Evolutionary conservation across 2,888 invertebrate species (phyloP).

Genomic region (Temnothorax unifasciatus): DNA sequence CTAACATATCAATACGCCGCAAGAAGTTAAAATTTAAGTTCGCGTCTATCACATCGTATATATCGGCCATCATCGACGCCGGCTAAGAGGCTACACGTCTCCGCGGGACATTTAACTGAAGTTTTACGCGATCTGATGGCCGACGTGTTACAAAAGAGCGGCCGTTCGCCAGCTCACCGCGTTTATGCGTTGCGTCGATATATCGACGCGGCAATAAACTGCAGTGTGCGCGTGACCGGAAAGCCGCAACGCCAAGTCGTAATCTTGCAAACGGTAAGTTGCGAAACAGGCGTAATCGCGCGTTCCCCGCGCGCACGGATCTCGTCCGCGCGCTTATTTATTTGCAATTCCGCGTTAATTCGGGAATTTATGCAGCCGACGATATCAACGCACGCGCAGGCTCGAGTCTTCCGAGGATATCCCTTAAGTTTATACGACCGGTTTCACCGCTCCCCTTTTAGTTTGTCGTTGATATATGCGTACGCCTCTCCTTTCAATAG

Average conservation of each 20-base stretch:
- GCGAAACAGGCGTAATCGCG: slow-evolving; percentile 48
- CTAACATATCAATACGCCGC: slow-evolving; percentile 11
- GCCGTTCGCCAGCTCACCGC: slow-evolving; percentile 11
- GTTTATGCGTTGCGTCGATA: slow-evolving; percentile 49
- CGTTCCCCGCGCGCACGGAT: slow-evolving; percentile 18
- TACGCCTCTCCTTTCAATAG: slow-evolving; percentile 10
- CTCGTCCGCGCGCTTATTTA: slow-evolving; percentile 33
- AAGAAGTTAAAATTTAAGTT: neutral
- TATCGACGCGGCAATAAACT: slow-evolving; percentile 49
- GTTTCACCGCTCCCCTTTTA: slow-evolving; percentile 48
- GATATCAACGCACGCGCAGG: slow-evolving; percentile 8
- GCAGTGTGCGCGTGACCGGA: slow-evolving; percentile 47
- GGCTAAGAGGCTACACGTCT: neutral
- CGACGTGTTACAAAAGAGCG: slow-evolving; percentile 45
- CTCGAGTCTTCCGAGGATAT: neutral
- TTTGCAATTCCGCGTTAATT: slow-evolving; percentile 37
- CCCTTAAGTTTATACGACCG: slow-evolving; percentile 44
- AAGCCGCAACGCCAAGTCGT: slow-evolving; percentile 38
- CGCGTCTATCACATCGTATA: slow-evolving; percentile 21
- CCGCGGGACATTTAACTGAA: slow-evolving; percentile 9
- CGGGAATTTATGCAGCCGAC: slow-evolving; percentile 25
- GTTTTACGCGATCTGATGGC: slow-evolving; percentile 44
- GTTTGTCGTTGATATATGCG: slow-evolving; percentile 20
- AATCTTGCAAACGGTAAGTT: slow-evolving; percentile 47
- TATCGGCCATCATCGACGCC: slow-evolving; percentile 1